Evolutionary conservation across 2,888 invertebrate species (phyloP).

Genomic region (Volucella bombylans): DNA sequence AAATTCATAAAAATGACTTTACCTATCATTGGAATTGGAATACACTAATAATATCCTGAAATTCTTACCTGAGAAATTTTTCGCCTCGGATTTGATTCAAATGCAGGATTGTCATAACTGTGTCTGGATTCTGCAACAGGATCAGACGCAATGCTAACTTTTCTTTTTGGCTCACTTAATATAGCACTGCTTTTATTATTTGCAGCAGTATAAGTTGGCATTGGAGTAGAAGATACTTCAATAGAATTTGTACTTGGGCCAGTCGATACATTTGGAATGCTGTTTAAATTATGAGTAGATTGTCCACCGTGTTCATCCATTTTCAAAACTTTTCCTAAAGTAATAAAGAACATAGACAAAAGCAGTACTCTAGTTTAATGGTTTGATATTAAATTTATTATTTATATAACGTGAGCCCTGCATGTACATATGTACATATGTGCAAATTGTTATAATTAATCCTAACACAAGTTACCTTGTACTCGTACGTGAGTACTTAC

Average conservation of each 20-base stretch:
- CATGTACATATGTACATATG: constrained; percentile 3
- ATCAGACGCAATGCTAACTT: constrained; percentile 86
- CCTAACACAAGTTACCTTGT: constrained; percentile 36
- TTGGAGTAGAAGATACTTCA: constrained; percentile 58
- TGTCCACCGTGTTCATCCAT: constrained; percentile 75
- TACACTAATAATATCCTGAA: not conserved
- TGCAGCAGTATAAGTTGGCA: constrained; percentile 52
- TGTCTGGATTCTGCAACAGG: constrained; percentile 80
- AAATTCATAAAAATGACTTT: too few species aligned
- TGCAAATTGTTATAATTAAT: constrained; percentile 33
- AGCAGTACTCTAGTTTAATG: not conserved
- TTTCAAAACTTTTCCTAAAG: constrained; percentile 54
- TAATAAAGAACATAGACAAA: not conserved
- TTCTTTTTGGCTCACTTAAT: constrained; percentile 83
- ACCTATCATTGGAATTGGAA: too few species aligned
- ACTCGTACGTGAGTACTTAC: not conserved
- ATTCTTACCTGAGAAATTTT: constrained; percentile 82
- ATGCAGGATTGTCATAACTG: constrained; percentile 86
- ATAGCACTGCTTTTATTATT: constrained; percentile 77
- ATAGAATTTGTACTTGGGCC: constrained; percentile 16
- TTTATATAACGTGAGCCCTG: not conserved
- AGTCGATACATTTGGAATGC: constrained; percentile 28
- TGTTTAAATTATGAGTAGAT: constrained; percentile 20
- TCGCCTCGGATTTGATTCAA: constrained; percentile 84
- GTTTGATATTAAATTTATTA: not conserved